phyloP scores from a whole-genome alignment of 2,888 invertebrate genomes.

The Sphaerophoria rueppellii region DNA sequence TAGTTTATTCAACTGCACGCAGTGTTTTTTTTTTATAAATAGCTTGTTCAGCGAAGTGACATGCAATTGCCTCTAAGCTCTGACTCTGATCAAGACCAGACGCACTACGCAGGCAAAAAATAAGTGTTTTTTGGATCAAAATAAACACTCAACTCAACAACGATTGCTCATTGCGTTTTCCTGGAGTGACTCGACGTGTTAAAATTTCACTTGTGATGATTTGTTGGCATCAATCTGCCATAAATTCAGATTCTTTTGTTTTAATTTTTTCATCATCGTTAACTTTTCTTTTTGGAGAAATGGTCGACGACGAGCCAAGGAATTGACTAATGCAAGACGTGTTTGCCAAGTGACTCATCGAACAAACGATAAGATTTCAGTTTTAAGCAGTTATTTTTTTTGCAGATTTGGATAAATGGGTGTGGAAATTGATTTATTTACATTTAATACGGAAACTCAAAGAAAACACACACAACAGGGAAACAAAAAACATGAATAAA shows the following conservation, averaged over 20 bases:
- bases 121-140: neutral
- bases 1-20: conserved; percentile 40
- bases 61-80: conserved; percentile 30
- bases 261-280: conserved; percentile 21
- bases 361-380: conserved; percentile 51
- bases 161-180: conserved; percentile 24
- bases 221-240: conserved; percentile 47
- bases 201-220: conserved; percentile 48
- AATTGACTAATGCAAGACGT: conserved; percentile 1
- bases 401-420: conserved; percentile 34
- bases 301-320: neutral
- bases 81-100: conserved; percentile 43
- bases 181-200: conserved; percentile 18
- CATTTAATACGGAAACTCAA: neutral
- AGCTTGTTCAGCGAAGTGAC: conserved; percentile 46
- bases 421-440: conserved; percentile 39
- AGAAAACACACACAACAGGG: conserved; percentile 26
- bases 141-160: neutral
- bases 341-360: conserved; percentile 63
- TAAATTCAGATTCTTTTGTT: conserved; percentile 5
- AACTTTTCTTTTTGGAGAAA: conserved; percentile 42
- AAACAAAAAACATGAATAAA: conserved; percentile 4
- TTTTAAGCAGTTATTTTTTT: neutral
- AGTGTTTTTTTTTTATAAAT: conserved; percentile 62
- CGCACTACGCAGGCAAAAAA: conserved; percentile 20